These are phyloP conservation scores for Brachionichthys hirsutus DNA, from an alignment of 2,113 vertebrate species.

Conservation along the genomic window DNA sequence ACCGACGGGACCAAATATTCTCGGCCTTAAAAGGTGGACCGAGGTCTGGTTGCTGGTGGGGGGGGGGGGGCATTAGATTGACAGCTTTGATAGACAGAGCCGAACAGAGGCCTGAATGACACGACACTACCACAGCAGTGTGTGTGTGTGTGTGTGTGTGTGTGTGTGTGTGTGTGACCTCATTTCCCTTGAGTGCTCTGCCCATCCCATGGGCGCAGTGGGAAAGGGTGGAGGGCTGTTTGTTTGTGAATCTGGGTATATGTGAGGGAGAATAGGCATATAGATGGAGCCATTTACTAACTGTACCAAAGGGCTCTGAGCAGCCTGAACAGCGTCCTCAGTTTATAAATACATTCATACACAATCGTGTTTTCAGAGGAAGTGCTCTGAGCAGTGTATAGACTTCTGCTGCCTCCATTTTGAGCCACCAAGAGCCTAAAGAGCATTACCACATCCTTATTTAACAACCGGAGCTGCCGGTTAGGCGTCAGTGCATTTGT, in stretches of 20 bases:
- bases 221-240: slow-evolving; percentile 67
- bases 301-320: slow-evolving; percentile 49
- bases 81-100: slow-evolving; percentile 75
- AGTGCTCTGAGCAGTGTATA: slow-evolving; percentile 38
- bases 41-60: slow-evolving; percentile 44
- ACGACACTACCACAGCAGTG: slow-evolving; percentile 34
- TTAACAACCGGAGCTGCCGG: slow-evolving; percentile 4
- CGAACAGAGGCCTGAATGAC: slow-evolving; percentile 60
- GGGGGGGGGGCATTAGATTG: slow-evolving; percentile 66
- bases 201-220: slow-evolving; percentile 65
- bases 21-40: slow-evolving; percentile 72
- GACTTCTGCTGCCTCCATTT: slow-evolving; percentile 37
- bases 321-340: slow-evolving; percentile 30
- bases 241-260: slow-evolving; percentile 50
- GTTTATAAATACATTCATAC: slow-evolving; percentile 67
- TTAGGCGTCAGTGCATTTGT: slow-evolving; percentile 11
- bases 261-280: slow-evolving; percentile 30
- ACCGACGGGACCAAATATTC: slow-evolving; percentile 89
- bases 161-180: slow-evolving; percentile 60
- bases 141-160: slow-evolving; percentile 22
- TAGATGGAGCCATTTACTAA: slow-evolving; percentile 62
- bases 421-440: slow-evolving; percentile 27
- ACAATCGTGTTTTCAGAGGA: slow-evolving; percentile 60
- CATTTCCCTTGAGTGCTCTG: slow-evolving; percentile 68
- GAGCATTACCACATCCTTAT: slow-evolving; percentile 5